These are phyloP conservation scores for Girardinichthys multiradiatus DNA, from an alignment of 2,113 vertebrate species.

Conservation along the genomic window DNA sequence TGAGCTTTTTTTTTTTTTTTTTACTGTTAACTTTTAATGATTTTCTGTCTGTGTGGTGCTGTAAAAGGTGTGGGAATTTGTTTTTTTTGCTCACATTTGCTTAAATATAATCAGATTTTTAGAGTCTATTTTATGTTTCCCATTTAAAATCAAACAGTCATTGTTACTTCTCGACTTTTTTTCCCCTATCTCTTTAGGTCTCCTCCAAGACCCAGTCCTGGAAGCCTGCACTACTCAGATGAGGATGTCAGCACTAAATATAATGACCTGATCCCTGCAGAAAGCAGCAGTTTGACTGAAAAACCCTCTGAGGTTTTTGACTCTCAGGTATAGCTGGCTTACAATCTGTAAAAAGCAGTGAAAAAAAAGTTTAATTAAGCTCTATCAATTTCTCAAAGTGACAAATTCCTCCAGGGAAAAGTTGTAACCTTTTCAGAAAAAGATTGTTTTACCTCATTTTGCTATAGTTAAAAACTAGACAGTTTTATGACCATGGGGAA, in stretches of 20 bases:
- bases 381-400: slow-evolving; percentile 28
- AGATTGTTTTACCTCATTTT: slow-evolving; percentile 12
- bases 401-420: slow-evolving; percentile 25
- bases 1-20: slow-evolving; percentile 15
- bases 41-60: slow-evolving; percentile 18
- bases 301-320: slow-evolving; percentile 97
- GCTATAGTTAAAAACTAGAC: slow-evolving; percentile 19
- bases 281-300: slow-evolving; percentile 97
- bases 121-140: slow-evolving; percentile 7
- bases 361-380: slow-evolving; percentile 36
- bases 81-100: not conserved
- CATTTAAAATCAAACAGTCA: slow-evolving; percentile 5
- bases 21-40: slow-evolving; percentile 18
- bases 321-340: slow-evolving; percentile 86
- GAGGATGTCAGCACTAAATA: slow-evolving; percentile 96
- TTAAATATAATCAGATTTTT: not conserved
- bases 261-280: slow-evolving; percentile 95
- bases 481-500: slow-evolving; percentile 27
- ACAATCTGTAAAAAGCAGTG: slow-evolving; percentile 22
- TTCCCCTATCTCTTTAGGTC: slow-evolving; percentile 77
- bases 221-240: slow-evolving; percentile 96
- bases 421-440: slow-evolving; percentile 28
- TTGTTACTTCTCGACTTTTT: slow-evolving; percentile 5
- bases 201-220: slow-evolving; percentile 93
- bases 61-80: not conserved